phyloP scores from a whole-genome alignment of 2,888 invertebrate genomes.

The Eupithecia vulgata region DNA sequence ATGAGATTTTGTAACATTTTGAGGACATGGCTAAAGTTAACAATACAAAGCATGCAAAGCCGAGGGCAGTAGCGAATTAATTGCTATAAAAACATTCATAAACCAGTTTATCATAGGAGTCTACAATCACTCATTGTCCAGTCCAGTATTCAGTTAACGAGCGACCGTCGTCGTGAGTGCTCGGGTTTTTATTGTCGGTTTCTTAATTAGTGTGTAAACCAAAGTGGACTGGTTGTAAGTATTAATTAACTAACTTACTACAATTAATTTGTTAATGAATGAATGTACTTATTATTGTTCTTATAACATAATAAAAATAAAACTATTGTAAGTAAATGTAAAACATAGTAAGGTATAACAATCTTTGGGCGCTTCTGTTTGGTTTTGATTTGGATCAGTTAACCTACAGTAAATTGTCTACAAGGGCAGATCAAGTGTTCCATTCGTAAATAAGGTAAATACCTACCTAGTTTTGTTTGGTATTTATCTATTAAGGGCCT shows the following conservation, averaged over 20 bases:
- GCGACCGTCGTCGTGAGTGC: neutral
- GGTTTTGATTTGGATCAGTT: no score
- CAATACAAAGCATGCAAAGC: neutral
- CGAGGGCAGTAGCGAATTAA: neutral
- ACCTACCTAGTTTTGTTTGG: no score
- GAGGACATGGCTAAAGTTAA: neutral
- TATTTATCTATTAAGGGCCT: no score
- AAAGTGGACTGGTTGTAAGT: neutral
- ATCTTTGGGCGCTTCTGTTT: no score
- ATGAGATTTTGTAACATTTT: no score
- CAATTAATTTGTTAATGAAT: neutral
- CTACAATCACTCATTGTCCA: slow-evolving; percentile 1
- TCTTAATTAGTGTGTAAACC: neutral
- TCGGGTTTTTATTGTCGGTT: neutral
- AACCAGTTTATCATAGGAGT: slow-evolving; percentile 19
- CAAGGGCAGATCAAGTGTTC: no score
- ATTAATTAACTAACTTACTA: neutral
- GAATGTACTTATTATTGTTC: no score
- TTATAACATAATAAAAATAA: no score
- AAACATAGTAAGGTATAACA: no score
- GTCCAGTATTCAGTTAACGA: neutral
- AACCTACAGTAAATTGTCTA: no score
- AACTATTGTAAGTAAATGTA: no score
- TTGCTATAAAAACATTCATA: slow-evolving; percentile 10
- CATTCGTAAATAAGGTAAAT: no score